These are phyloP conservation scores for Erebia epiphron DNA, from an alignment of 2,888 invertebrate species.

Conservation along the genomic window DNA sequence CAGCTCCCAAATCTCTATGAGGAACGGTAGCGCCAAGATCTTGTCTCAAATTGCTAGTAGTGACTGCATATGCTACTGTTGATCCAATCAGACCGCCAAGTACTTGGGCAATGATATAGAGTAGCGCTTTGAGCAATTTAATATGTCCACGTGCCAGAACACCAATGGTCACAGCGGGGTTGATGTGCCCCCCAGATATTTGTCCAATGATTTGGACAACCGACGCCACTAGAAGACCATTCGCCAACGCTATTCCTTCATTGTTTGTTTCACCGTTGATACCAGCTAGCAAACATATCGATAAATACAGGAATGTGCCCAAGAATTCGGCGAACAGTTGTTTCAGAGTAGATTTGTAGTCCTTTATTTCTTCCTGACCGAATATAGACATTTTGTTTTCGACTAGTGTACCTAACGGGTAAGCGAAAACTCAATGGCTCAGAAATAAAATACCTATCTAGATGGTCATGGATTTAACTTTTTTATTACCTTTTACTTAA, in stretches of 20 bases:
- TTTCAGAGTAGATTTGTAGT: conserved; percentile 31
- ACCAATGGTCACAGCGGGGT: conserved; percentile 38
- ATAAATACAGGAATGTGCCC: conserved; percentile 40
- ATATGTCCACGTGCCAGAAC: conserved; percentile 34
- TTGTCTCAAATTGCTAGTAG: conserved; percentile 19
- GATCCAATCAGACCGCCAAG: conserved; percentile 35
- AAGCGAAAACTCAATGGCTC: background rate
- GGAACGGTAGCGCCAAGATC: conserved; percentile 37
- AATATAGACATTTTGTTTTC: conserved; percentile 25
- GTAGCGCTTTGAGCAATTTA: conserved; percentile 30
- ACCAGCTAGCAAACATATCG: conserved; percentile 34
- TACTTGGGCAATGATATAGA: conserved; percentile 35
- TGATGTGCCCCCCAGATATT: conserved; percentile 41
- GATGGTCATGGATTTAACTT: no score
- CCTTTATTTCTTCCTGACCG: conserved; percentile 33
- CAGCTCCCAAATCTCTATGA: conserved; percentile 16
- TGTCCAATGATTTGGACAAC: conserved; percentile 37
- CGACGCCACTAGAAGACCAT: conserved; percentile 37
- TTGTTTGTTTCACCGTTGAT: conserved; percentile 11
- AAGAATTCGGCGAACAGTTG: conserved; percentile 42
- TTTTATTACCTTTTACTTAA: no score
- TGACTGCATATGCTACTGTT: conserved; percentile 31
- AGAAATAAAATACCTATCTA: background rate
- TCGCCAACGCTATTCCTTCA: conserved; percentile 30
- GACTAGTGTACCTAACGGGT: background rate